Evolutionary conservation across 2,888 invertebrate genomes (phyloP).

Genomic region (Gortyna flavago): DNA sequence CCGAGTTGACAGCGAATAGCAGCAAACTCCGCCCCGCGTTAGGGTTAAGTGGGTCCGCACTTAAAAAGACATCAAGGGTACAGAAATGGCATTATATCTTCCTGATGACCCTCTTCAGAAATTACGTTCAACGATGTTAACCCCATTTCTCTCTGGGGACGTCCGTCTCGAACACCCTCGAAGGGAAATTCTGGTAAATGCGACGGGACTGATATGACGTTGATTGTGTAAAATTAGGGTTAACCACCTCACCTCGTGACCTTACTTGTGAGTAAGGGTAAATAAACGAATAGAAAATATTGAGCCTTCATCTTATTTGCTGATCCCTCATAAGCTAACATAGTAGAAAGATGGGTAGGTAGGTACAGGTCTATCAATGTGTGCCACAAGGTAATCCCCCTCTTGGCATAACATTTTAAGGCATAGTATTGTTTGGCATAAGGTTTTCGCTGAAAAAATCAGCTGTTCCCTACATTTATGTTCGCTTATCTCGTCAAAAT

Average conservation of each 20-base stretch:
- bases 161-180: constrained; percentile 69
- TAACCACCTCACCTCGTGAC: constrained; percentile 13
- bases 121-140: constrained; percentile 84
- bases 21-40: constrained; percentile 77
- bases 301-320: not conserved
- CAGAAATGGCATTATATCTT: constrained; percentile 89
- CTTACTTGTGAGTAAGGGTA: constrained; percentile 21
- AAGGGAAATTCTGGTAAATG: constrained; percentile 67
- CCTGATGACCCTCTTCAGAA: constrained; percentile 87
- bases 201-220: constrained; percentile 67
- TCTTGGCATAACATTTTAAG: too few relatives aligned
- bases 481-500: too few relatives aligned
- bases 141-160: constrained; percentile 77
- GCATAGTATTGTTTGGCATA: too few relatives aligned
- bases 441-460: too few relatives aligned
- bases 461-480: too few relatives aligned
- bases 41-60: constrained; percentile 88
- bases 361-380: not conserved
- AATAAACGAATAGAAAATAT: constrained; percentile 21
- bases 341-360: not conserved
- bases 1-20: constrained; percentile 76
- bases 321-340: not conserved
- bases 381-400: too few relatives aligned
- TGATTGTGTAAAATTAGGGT: constrained; percentile 66
- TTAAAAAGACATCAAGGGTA: constrained; percentile 90